A percentile compares a stretch with the other conserved stretches of the same genome.
Evolutionary conservation across 2,113 vertebrate species (phyloP).

Genomic region (Reinhardtius hippoglossoides): DNA sequence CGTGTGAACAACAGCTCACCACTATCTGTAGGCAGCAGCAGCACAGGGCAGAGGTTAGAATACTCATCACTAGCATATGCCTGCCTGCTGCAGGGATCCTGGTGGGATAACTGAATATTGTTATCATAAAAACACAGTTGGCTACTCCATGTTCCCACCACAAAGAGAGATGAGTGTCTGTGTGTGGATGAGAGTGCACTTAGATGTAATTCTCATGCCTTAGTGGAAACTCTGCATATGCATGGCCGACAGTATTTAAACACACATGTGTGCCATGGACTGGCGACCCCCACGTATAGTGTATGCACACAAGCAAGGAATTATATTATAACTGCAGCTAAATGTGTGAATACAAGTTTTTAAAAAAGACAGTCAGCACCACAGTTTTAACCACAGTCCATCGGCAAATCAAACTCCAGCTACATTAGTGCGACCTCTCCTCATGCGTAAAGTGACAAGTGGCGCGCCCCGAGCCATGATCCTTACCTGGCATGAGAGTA

Average conservation of each 20-base stretch:
- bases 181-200: slow-evolving; percentile 3
- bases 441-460: slow-evolving; percentile 59
- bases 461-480: slow-evolving; percentile 46
- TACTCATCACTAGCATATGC: slow-evolving; percentile 81
- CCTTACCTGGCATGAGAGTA: slow-evolving; percentile 84
- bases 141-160: slow-evolving; percentile 64
- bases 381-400: neutral
- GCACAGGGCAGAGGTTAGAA: slow-evolving; percentile 73
- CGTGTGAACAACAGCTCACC: slow-evolving; percentile 77
- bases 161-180: slow-evolving; percentile 48
- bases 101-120: slow-evolving; percentile 70
- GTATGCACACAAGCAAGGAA: slow-evolving; percentile 6
- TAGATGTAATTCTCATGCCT: slow-evolving; percentile 27
- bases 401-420: slow-evolving; percentile 47
- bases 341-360: slow-evolving; percentile 6
- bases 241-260: slow-evolving; percentile 34
- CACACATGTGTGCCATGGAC: slow-evolving; percentile 42
- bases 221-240: slow-evolving; percentile 45
- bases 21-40: slow-evolving; percentile 81
- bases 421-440: slow-evolving; percentile 50
- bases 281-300: slow-evolving; percentile 27
- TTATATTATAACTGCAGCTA: slow-evolving; percentile 1
- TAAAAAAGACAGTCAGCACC: slow-evolving; percentile 8
- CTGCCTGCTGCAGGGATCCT: slow-evolving; percentile 76
- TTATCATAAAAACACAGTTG: slow-evolving; percentile 69